These are phyloP conservation scores for Pyrrhosoma nymphula DNA, from an alignment of 2,888 invertebrate species.

Conservation along the genomic window DNA sequence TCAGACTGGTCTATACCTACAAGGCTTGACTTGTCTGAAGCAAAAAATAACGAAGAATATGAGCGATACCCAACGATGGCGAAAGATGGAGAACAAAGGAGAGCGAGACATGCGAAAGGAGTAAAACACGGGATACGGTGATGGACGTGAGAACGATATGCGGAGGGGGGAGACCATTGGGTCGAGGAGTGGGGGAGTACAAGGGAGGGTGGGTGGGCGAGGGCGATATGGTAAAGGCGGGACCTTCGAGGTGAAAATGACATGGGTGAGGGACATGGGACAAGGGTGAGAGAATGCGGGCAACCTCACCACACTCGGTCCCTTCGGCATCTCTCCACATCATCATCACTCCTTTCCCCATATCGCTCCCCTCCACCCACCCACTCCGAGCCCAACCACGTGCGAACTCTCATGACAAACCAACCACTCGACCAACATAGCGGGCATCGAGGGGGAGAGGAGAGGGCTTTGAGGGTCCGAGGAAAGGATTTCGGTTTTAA, in stretches of 20 bases:
- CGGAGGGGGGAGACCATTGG: too few relatives aligned
- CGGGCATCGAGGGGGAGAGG: background rate
- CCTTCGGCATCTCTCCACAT: background rate
- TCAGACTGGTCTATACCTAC: too few relatives aligned
- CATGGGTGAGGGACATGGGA: too few relatives aligned
- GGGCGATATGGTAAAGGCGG: too few relatives aligned
- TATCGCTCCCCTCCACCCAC: background rate
- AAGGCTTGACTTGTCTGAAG: too few relatives aligned
- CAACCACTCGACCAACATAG: background rate
- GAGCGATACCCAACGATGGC: too few relatives aligned
- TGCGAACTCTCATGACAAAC: background rate
- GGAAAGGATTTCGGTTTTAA: background rate
- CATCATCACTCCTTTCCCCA: background rate
- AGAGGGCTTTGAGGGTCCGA: background rate
- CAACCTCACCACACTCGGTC: background rate
- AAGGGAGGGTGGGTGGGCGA: background rate
- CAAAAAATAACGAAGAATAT: too few relatives aligned
- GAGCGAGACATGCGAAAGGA: background rate
- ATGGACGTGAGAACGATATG: background rate
- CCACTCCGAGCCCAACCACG: background rate
- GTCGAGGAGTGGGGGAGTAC: too few relatives aligned
- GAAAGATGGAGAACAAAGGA: too few relatives aligned
- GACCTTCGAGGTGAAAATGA: too few relatives aligned
- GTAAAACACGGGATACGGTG: background rate
- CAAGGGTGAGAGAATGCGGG: background rate